Base-by-base conservation (phyloP, 1,140 invertebrate species). In the Aphelenchoides besseyi region DNA sequence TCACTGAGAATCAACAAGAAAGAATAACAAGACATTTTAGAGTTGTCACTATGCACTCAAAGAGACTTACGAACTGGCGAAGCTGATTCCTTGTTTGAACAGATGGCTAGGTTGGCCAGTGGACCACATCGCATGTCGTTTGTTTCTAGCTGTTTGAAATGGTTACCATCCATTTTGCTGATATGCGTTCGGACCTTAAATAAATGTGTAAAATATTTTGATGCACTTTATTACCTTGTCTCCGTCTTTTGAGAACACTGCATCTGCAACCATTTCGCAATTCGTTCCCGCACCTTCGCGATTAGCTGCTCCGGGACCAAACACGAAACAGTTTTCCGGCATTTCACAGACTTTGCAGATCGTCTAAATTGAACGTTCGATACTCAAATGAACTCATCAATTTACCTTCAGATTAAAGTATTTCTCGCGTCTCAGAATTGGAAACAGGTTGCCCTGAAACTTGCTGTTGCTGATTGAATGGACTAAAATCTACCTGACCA, bases 221-320 rank as follows among this genome's bases (percentile, higher is more conserved):
- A 1, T n/a, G 30, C 30, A 61, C 12, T 48, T 23, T 12, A 48
- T 12, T 16, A 48, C 41, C 41, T 48, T 48, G 41, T 48, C 41
- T 12, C 41, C 41, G 41, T 48, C 41, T 23, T 48, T 23, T 23
- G 41, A 48, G 23, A 66, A 66, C n/a, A 36, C 36, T n/a, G 63
- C 63, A 35, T 66, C 63, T 12, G 63, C 63, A 23, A 66, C 63
- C 63, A 66, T 66, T 8, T 66, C 63, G 32, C 63, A 66, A 30
- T 66, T 66, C 32, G 36, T 33, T 37, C 32, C 63, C 12, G 36
- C 32, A 26, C 12, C n/a, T 16, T 26, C 12, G 12, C 63, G 30
- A 36, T 16, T 26, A 18, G 16, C 63, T 1, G 63, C 63, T 16
- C 63, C 63, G 16, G 63, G 63, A 2, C 63, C 63, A 8, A 66